phyloP scores from a whole-genome alignment of 2,888 invertebrate species.

The Synergus laeviventris region DNA sequence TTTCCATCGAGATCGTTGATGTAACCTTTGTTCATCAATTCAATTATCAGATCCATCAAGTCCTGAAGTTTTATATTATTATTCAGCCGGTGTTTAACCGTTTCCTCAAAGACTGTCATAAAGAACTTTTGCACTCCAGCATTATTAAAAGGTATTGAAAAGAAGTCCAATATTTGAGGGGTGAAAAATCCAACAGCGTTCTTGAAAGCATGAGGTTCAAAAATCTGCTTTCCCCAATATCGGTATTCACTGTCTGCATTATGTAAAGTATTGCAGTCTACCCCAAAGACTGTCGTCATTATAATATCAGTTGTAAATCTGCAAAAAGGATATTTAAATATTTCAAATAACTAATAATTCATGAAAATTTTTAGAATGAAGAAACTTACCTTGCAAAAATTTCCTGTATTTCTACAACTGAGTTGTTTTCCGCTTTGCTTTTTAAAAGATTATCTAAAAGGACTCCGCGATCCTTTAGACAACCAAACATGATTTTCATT shows the following conservation, averaged over 20 bases:
- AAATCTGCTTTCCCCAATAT: slow-evolving; percentile 53
- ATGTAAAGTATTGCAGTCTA: slow-evolving; percentile 52
- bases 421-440: slow-evolving; percentile 43
- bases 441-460: slow-evolving; percentile 50
- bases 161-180: slow-evolving; percentile 50
- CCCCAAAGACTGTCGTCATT: slow-evolving; percentile 56
- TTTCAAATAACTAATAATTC: too few relatives aligned
- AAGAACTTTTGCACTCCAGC: slow-evolving; percentile 64
- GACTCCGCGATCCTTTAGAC: slow-evolving; percentile 57
- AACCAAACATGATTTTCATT: slow-evolving; percentile 64
- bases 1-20: slow-evolving; percentile 46
- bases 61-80: slow-evolving; percentile 61
- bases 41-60: slow-evolving; percentile 65
- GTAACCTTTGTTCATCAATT: slow-evolving; percentile 58
- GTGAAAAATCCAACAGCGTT: slow-evolving; percentile 51
- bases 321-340: background rate
- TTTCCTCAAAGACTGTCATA: slow-evolving; percentile 60
- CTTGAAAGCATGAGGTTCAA: slow-evolving; percentile 48
- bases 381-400: slow-evolving; percentile 50
- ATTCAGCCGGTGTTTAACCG: slow-evolving; percentile 61
- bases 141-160: slow-evolving; percentile 50
- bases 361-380: too few relatives aligned
- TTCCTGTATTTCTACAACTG: slow-evolving; percentile 52
- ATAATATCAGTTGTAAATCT: slow-evolving; percentile 56
- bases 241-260: slow-evolving; percentile 57